Evolutionary conservation across 2,797 vertebrate species (phyloP).

Genomic region (Tapirus indicus): DNA sequence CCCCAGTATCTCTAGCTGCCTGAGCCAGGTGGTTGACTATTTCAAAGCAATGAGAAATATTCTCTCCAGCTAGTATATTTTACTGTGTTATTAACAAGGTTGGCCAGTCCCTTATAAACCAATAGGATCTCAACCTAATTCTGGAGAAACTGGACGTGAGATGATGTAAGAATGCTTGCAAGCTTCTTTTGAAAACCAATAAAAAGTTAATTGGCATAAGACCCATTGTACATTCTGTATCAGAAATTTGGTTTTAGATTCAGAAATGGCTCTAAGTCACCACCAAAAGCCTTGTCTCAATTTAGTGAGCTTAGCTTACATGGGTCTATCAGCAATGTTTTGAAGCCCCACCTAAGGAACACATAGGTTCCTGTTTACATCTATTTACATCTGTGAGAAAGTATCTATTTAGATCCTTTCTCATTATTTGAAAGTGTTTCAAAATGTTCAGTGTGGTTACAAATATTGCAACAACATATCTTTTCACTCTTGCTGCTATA

Average conservation of each 20-base stretch:
- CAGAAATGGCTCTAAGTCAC: conserved; percentile 1
- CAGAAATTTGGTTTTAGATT: conserved; percentile 43
- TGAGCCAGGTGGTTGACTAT: background rate
- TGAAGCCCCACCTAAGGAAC: background rate
- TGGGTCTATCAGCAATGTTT: background rate
- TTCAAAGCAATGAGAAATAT: background rate
- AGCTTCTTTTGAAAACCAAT: conserved; percentile 39
- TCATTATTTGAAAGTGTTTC: conserved; percentile 7
- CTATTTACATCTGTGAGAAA: background rate
- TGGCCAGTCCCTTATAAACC: background rate
- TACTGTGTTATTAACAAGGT: conserved; percentile 7
- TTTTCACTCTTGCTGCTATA: background rate
- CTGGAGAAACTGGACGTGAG: background rate
- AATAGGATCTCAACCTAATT: background rate
- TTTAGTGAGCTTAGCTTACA: background rate
- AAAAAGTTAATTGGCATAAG: background rate
- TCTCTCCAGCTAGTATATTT: background rate
- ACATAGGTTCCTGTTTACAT: background rate
- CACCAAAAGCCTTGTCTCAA: background rate
- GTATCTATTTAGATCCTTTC: background rate
- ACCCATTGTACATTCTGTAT: background rate
- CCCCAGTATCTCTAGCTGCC: background rate
- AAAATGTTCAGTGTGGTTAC: background rate
- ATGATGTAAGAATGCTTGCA: background rate
- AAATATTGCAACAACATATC: background rate